Percentiles rank a stretch among this genome's conserved stretches.
Evolutionary conservation across 2,888 invertebrate genomes (phyloP).

Genomic region (Petrolisthes manimaculis): DNA sequence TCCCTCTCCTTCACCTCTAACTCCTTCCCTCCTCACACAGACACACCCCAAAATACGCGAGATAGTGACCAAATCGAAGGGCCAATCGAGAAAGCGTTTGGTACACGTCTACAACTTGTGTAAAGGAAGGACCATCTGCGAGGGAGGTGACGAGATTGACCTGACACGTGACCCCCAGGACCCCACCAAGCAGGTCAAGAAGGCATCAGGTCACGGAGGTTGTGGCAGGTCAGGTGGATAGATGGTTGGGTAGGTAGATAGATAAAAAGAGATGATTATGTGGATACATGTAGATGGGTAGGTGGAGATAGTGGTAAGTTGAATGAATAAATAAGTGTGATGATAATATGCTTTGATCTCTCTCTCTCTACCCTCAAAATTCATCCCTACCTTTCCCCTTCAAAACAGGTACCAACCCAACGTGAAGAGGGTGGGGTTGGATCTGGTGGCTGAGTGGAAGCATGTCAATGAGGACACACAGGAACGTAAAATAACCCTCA

Average conservation of each 20-base stretch:
- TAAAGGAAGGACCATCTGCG: constrained; percentile 97
- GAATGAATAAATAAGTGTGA: no score
- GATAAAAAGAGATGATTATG: not conserved
- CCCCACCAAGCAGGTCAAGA: constrained; percentile 70
- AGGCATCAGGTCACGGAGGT: constrained; percentile 87
- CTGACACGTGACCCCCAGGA: constrained; percentile 76
- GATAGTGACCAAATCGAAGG: constrained; percentile 94
- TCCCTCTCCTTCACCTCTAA: not conserved
- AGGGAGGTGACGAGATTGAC: constrained; percentile 98
- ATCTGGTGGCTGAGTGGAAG: constrained; percentile 98
- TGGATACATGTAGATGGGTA: not conserved
- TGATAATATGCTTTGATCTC: not conserved
- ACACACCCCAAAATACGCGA: constrained; percentile 88
- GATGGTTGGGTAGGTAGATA: not conserved
- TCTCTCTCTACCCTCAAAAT: not conserved
- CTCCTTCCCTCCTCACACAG: constrained; percentile 16
- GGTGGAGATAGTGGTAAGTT: not conserved
- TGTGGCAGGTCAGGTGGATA: constrained; percentile 80
- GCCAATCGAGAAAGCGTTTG: constrained; percentile 93
- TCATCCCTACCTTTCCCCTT: not conserved
- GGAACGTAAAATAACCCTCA: constrained; percentile 92
- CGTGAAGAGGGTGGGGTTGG: constrained; percentile 88
- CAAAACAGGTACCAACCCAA: constrained; percentile 84
- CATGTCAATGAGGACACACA: constrained; percentile 98
- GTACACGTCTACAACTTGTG: constrained; percentile 97